Percentiles rank a stretch among this genome's conserved stretches.
Conservation (phyloP, 2,113 vertebrate genomes). For the Nansenia antarctica region DNA sequence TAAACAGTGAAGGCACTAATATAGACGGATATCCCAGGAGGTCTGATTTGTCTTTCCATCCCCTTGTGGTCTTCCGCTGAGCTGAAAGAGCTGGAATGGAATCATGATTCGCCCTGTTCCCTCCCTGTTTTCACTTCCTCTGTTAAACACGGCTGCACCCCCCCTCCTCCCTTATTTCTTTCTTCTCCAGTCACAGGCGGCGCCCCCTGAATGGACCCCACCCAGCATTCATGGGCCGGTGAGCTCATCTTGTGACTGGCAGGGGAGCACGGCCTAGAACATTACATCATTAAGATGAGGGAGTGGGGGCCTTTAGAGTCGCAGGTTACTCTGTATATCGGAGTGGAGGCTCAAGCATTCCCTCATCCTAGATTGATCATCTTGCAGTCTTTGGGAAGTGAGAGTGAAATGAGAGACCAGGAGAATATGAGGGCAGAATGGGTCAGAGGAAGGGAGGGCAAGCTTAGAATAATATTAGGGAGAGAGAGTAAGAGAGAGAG, state of each 20-base stretch:
- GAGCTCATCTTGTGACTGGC: constrained; percentile 52
- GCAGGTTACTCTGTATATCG: too few species aligned
- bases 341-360: too few species aligned
- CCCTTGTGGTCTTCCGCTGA: not conserved
- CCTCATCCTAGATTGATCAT: too few species aligned
- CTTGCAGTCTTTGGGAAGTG: too few species aligned
- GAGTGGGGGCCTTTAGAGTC: too few species aligned
- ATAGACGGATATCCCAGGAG: not conserved
- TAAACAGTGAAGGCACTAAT: not conserved
- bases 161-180: not conserved
- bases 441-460: too few species aligned
- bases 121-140: not conserved
- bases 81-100: constrained; percentile 2
- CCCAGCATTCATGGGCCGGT: constrained; percentile 52
- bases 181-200: not conserved
- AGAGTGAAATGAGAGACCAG: too few species aligned
- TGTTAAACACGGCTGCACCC: too few species aligned
- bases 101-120: not conserved
- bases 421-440: too few species aligned
- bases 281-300: constrained; percentile 52
- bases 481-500: not conserved
- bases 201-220: constrained; percentile 37
- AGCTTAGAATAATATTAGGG: too few species aligned
- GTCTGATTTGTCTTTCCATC: not conserved
- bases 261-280: constrained; percentile 30